These are phyloP conservation scores for Sitta europaea DNA, from an alignment of 2,113 vertebrate species.

Conservation along the genomic window DNA sequence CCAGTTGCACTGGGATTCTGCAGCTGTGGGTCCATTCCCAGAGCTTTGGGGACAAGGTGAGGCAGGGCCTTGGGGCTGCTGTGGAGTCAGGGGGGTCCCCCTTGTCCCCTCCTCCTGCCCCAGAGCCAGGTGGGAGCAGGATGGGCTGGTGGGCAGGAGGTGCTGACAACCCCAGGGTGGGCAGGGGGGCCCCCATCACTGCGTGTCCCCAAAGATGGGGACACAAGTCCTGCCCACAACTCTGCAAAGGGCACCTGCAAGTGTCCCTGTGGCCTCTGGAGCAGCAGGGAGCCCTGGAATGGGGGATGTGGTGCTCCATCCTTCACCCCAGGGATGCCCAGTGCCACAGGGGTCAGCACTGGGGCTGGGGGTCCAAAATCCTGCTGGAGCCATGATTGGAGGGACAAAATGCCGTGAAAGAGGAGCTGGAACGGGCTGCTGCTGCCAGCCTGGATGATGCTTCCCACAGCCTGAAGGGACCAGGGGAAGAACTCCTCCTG, in stretches of 20 bases:
- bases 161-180: not conserved
- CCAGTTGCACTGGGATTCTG: not conserved
- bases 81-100: accelerated
- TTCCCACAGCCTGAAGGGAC: not conserved
- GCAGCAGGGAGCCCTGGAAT: accelerated
- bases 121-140: not conserved
- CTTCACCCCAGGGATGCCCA: accelerated
- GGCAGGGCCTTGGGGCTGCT: not conserved
- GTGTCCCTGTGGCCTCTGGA: not conserved
- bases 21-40: not conserved
- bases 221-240: accelerated
- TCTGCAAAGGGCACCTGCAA: not conserved
- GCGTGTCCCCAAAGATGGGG: not conserved
- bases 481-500: not conserved
- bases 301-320: not conserved
- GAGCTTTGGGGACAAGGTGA: accelerated
- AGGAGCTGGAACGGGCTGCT: not conserved
- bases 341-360: not conserved
- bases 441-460: not conserved
- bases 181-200: accelerated
- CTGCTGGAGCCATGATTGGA: accelerated
- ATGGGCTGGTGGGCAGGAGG: not conserved
- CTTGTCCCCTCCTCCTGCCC: not conserved
- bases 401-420: not conserved
- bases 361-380: not conserved